Conservation (phyloP, 2,888 invertebrate genomes). For the Dichetophora obliterata region DNA sequence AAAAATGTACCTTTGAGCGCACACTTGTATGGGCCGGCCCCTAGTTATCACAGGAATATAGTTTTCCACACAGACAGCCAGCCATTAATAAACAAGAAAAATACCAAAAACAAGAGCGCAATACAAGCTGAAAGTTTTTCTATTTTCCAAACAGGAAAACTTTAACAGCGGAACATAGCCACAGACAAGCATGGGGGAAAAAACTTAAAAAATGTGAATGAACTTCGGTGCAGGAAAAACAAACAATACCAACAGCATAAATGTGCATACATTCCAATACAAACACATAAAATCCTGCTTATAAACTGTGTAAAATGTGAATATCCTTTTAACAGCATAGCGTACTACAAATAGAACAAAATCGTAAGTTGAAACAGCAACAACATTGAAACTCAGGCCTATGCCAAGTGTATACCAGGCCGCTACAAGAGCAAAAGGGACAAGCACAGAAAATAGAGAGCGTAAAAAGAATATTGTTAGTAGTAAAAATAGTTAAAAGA, state of each 20-base stretch:
- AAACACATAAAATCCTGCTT: neutral
- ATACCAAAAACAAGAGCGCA: too few species aligned
- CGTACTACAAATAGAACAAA: slow-evolving; percentile 26
- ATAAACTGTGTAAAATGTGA: slow-evolving; percentile 44
- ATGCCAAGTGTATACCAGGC: neutral
- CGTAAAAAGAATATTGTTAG: neutral
- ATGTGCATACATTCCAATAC: slow-evolving; percentile 35
- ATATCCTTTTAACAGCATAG: slow-evolving; percentile 45
- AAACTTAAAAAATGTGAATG: slow-evolving; percentile 45
- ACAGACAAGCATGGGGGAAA: too few species aligned
- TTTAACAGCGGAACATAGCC: too few species aligned
- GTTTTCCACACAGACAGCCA: too few species aligned
- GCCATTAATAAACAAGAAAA: too few species aligned
- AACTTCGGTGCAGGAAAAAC: slow-evolving; percentile 48
- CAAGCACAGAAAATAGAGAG: neutral
- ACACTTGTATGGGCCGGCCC: too few species aligned
- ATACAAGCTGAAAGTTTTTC: too few species aligned
- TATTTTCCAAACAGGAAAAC: too few species aligned
- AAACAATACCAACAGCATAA: slow-evolving; percentile 5
- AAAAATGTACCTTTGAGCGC: too few species aligned
- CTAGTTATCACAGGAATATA: too few species aligned
- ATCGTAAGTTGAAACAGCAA: neutral
- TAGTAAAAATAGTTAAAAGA: slow-evolving; percentile 14
- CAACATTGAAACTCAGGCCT: neutral
- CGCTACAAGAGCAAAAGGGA: neutral